phyloP scores from a whole-genome alignment of 2,888 invertebrate species.

The Cosmopolites sordidus region DNA sequence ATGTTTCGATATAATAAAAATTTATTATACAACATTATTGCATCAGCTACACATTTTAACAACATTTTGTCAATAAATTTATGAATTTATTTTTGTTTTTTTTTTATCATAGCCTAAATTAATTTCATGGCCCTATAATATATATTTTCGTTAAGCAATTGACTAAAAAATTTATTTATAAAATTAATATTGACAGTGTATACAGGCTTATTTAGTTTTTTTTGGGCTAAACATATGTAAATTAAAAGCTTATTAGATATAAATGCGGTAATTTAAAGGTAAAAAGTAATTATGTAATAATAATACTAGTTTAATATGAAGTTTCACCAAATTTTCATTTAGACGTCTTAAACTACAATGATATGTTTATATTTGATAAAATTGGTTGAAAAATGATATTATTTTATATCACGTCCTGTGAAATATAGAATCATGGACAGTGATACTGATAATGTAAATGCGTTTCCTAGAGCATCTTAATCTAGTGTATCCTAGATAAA shows the following conservation, averaged over 20 bases:
- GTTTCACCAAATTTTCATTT: constrained; percentile 12
- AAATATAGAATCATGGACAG: background rate
- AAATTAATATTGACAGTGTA: constrained; percentile 1
- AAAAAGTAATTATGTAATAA: no score
- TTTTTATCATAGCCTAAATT: constrained; percentile 5
- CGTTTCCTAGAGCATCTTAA: no score
- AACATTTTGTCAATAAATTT: constrained; percentile 2
- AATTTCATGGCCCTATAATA: background rate
- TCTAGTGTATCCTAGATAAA: no score
- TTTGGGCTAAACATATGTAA: no score
- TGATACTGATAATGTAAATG: background rate
- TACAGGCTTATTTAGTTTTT: background rate
- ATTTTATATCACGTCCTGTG: background rate
- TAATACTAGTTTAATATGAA: no score
- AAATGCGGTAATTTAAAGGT: no score
- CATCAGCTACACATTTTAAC: constrained; percentile 49
- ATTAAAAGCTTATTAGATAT: no score
- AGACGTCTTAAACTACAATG: constrained; percentile 28
- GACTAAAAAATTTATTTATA: background rate
- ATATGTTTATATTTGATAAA: constrained; percentile 35
- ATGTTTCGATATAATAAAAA: constrained; percentile 19
- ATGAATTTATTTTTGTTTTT: constrained; percentile 14
- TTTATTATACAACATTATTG: constrained; percentile 49
- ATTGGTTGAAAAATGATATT: constrained; percentile 25
- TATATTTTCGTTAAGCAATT: background rate